A percentile compares a stretch with the other conserved stretches of the same genome.
phyloP scores from a whole-genome alignment of 2,888 invertebrate species.

The Ephialtes manifestator region DNA sequence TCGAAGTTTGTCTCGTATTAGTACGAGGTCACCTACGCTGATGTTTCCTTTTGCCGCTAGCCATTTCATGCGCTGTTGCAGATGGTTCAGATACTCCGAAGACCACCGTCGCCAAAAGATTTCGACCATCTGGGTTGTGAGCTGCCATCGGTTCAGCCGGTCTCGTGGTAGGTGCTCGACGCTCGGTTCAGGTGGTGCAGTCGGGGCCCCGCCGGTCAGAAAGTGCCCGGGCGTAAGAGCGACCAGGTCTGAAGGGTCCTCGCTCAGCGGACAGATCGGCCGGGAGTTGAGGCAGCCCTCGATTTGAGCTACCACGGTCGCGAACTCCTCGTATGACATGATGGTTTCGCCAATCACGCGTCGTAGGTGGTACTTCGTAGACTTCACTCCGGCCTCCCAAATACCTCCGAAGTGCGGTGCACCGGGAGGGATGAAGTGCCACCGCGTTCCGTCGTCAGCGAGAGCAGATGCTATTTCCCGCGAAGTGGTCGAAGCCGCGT shows the following conservation, averaged over 20 bases:
- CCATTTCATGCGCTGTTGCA: slow-evolving; percentile 16
- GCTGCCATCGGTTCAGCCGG: not conserved
- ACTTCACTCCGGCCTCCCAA: not conserved
- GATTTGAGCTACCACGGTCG: not conserved
- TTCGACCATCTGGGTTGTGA: not conserved
- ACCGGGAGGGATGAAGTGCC: slow-evolving; percentile 13
- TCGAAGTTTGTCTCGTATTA: no score
- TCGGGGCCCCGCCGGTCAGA: not conserved
- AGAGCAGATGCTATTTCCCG: not conserved
- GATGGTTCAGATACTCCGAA: slow-evolving; percentile 3
- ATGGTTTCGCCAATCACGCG: not conserved
- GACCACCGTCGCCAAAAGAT: slow-evolving; percentile 23
- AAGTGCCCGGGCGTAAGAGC: slow-evolving; percentile 11
- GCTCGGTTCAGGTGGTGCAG: slow-evolving; percentile 8
- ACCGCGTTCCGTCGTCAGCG: slow-evolving; percentile 1
- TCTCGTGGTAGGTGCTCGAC: not conserved
- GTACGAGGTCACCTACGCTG: no score
- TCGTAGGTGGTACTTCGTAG: slow-evolving; percentile 2
- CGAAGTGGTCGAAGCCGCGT: not conserved
- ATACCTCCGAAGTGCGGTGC: slow-evolving; percentile 20
- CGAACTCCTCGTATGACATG: not conserved
- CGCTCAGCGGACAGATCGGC: not conserved
- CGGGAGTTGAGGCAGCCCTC: slow-evolving; percentile 19
- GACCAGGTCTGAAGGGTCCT: not conserved
- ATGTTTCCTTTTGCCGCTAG: no score